These are phyloP conservation scores for Eremobia ochroleuca DNA, from an alignment of 2,888 invertebrate species.

Conservation along the genomic window DNA sequence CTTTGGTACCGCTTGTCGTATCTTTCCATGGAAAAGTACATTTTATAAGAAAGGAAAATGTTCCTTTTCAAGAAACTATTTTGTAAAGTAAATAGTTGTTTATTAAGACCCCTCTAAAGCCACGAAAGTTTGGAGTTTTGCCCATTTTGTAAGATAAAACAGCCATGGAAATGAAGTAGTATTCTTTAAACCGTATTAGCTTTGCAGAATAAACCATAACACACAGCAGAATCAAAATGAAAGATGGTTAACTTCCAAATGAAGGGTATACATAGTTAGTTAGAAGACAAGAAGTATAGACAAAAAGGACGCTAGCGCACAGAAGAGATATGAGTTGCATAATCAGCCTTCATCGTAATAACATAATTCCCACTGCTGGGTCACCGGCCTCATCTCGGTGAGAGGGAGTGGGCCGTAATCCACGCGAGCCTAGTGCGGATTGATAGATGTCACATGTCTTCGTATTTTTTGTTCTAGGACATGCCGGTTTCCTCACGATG, in stretches of 20 bases:
- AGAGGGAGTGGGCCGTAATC: too few species aligned
- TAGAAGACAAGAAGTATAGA: constrained; percentile 27
- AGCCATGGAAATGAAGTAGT: constrained; percentile 17
- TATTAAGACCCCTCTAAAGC: background rate
- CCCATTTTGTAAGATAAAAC: constrained; percentile 33
- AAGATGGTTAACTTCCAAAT: constrained; percentile 64
- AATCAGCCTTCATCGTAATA: too few species aligned
- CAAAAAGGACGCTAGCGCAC: too few species aligned
- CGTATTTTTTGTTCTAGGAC: too few species aligned
- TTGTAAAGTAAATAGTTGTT: background rate
- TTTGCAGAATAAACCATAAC: constrained; percentile 51
- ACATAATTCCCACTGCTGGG: too few species aligned
- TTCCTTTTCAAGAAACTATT: background rate
- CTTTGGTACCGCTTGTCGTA: background rate
- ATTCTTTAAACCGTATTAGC: constrained; percentile 55
- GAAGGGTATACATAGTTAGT: constrained; percentile 70
- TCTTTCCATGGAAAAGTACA: background rate
- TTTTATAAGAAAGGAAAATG: background rate
- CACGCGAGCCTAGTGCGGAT: too few species aligned
- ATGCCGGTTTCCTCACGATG: too few species aligned
- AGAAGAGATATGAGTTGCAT: too few species aligned
- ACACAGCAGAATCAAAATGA: too few species aligned
- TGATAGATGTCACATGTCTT: too few species aligned
- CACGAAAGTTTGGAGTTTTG: constrained; percentile 23
- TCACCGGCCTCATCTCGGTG: too few species aligned